These are phyloP conservation scores for Sanderia malayensis DNA, from an alignment of 30 jellyfish, hydroid and myxozoan genomes.

Conservation along the genomic window DNA sequence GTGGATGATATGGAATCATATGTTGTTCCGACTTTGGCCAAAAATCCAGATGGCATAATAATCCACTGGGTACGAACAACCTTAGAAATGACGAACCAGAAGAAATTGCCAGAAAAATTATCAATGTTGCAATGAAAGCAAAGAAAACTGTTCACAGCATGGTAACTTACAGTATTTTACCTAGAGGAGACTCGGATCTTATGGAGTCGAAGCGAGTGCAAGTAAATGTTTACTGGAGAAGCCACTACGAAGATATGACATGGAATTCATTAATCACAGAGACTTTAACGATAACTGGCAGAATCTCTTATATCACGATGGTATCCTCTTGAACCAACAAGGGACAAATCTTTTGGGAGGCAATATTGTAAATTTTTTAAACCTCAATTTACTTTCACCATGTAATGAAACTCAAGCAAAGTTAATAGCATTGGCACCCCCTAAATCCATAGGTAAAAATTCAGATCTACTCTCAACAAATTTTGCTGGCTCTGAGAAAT, in stretches of 20 bases:
- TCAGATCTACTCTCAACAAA: too few species aligned
- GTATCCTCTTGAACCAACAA: neutral
- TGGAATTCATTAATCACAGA: neutral
- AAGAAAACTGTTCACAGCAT: neutral
- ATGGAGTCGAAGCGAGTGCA: neutral
- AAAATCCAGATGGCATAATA: slow-evolving; percentile 15
- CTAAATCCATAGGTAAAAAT: too few species aligned
- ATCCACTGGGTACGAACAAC: slow-evolving; percentile 10
- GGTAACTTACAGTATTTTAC: slow-evolving; percentile 5
- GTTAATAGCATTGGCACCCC: too few species aligned
- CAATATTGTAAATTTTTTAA: neutral
- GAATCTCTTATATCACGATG: neutral
- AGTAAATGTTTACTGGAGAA: neutral
- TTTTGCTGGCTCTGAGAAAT: too few species aligned
- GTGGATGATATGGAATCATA: slow-evolving; percentile 23
- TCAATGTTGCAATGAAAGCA: slow-evolving; percentile 6
- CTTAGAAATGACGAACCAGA: slow-evolving; percentile 10
- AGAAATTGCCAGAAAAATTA: neutral
- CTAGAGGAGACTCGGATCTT: slow-evolving; percentile 28
- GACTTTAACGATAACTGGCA: neutral
- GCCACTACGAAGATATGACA: neutral
- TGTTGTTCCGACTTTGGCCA: slow-evolving; percentile 3
- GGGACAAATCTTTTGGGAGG: neutral
- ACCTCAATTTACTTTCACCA: too few species aligned
- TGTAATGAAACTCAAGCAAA: too few species aligned